Evolutionary conservation across 1,140 invertebrate genomes (phyloP).

Genomic region (Kradibia gibbosae): DNA sequence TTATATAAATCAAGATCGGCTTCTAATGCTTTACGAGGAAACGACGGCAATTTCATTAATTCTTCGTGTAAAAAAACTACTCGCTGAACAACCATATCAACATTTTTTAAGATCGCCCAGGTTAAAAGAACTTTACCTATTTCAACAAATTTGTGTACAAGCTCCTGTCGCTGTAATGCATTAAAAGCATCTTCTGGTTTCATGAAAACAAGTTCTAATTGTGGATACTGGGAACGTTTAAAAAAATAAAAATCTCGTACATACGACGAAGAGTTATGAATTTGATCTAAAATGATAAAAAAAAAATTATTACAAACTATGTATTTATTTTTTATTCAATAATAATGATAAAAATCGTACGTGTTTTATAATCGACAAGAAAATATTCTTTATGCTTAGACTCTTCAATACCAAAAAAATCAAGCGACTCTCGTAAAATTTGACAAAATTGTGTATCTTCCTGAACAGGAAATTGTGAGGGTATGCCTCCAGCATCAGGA

Average conservation of each 20-base stretch:
- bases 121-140: constrained; percentile 94
- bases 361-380: constrained; percentile 97
- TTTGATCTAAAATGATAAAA: constrained; percentile 81
- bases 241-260: constrained; percentile 99
- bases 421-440: constrained; percentile 94
- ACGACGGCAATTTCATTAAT: constrained; percentile 97
- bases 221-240: constrained; percentile 97
- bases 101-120: constrained; percentile 92
- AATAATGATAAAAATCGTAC: constrained; percentile 76
- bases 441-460: constrained; percentile 99
- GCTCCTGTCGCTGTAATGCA: constrained; percentile 92
- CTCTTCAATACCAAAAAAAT: constrained; percentile 98
- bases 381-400: constrained; percentile 92
- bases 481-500: constrained; percentile 93
- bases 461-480: constrained; percentile 98
- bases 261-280: constrained; percentile 93
- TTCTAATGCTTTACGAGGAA: constrained; percentile 97
- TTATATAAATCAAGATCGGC: constrained; percentile 95
- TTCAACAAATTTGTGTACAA: constrained; percentile 96
- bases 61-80: constrained; percentile 99
- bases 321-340: background rate
- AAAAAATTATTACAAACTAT: background rate
- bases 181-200: constrained; percentile 92
- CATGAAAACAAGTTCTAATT: constrained; percentile 95
- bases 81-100: constrained; percentile 93